Conservation (phyloP, 2,113 vertebrate genomes). For the Carlito syrichta region DNA sequence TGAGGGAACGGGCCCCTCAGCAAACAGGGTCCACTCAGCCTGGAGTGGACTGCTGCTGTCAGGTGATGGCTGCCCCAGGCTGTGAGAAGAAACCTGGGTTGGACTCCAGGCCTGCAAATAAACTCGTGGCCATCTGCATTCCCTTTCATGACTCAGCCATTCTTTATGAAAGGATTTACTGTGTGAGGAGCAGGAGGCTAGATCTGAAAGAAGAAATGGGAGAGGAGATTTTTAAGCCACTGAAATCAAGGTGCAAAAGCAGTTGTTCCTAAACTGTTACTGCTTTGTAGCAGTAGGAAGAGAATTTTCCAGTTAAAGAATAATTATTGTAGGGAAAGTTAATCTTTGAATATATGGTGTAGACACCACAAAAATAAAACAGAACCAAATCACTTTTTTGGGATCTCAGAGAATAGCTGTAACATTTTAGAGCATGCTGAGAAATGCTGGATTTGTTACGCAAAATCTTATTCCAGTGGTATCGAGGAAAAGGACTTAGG, state of each 20-base stretch:
- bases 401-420: not conserved
- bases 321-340: not conserved
- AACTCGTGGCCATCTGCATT: slow-evolving; percentile 62
- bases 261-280: no score
- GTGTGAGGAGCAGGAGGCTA: slow-evolving; percentile 65
- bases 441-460: not conserved
- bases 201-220: not conserved
- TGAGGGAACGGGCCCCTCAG: not conserved
- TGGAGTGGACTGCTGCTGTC: accelerated
- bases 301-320: not conserved
- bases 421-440: not conserved
- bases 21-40: not conserved
- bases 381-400: not conserved
- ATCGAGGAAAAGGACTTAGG: not conserved
- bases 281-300: not conserved
- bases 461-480: not conserved
- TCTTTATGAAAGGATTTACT: slow-evolving; percentile 79
- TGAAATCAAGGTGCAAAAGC: not conserved
- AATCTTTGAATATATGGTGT: not conserved
- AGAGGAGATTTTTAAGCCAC: not conserved
- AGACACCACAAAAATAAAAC: not conserved
- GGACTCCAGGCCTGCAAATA: slow-evolving; percentile 62
- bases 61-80: not conserved
- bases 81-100: slow-evolving; percentile 48
- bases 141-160: slow-evolving; percentile 78